Evolutionary conservation across 2,888 invertebrate genomes (phyloP).

Genomic region (Tenthredo distinguenda): DNA sequence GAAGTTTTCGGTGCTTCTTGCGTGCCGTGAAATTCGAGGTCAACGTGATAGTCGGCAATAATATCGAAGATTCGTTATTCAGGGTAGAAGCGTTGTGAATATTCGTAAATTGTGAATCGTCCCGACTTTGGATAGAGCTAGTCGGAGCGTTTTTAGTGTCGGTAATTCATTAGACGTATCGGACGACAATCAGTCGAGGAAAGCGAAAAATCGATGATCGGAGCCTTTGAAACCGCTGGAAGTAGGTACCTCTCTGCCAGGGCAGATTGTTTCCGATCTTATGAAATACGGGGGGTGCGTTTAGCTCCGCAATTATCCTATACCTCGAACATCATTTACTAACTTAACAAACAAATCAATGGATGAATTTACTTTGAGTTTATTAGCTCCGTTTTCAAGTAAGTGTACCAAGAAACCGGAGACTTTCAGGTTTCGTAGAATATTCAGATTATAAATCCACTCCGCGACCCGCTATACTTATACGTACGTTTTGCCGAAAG

Average conservation of each 20-base stretch:
- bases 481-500: conserved; percentile 30
- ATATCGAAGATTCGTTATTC: conserved; percentile 6
- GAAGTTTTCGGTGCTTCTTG: conserved; percentile 22
- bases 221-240: not conserved
- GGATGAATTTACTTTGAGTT: conserved; percentile 17
- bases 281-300: conserved; percentile 11
- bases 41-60: conserved; percentile 31
- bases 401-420: not conserved
- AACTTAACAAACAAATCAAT: conserved; percentile 25
- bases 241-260: not conserved
- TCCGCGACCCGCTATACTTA: not conserved
- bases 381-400: conserved; percentile 14
- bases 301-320: conserved; percentile 16
- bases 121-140: not conserved
- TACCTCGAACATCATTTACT: not conserved
- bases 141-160: conserved; percentile 24
- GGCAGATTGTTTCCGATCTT: conserved; percentile 18
- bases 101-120: not conserved
- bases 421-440: conserved; percentile 10
- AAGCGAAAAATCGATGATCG: conserved; percentile 23
- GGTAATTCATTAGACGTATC: conserved; percentile 1
- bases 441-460: conserved; percentile 29
- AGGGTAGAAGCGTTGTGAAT: not conserved
- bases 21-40: conserved; percentile 7
- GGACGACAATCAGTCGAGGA: not conserved